Evolutionary conservation across 1,140 invertebrate genomes (phyloP).

Genomic region (Papilio helenus): DNA sequence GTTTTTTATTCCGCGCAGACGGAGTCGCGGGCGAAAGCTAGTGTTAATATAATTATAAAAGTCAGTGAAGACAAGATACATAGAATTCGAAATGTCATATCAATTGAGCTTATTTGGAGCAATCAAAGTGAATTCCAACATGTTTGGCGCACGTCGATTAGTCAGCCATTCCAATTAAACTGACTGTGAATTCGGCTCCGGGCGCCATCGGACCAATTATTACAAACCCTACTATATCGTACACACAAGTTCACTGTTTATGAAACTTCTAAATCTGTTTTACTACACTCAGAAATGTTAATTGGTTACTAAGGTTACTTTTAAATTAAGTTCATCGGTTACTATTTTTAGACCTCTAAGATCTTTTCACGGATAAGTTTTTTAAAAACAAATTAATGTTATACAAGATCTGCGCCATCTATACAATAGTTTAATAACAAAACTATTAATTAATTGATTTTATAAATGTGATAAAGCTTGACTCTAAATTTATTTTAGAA

Average conservation of each 20-base stretch:
- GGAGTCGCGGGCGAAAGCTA: no score
- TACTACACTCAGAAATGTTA: no score
- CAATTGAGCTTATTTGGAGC: conserved; percentile 57
- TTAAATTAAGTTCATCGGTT: no score
- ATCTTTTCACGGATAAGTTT: no score
- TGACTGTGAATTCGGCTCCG: conserved; percentile 54
- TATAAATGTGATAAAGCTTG: no score
- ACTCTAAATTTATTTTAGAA: not conserved
- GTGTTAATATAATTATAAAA: not conserved
- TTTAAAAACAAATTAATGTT: no score
- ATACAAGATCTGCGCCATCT: no score
- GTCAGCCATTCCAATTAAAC: conserved; percentile 59
- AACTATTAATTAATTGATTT: not conserved
- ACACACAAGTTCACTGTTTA: not conserved
- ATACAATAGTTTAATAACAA: no score
- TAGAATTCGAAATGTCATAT: conserved; percentile 38
- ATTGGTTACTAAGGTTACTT: no score
- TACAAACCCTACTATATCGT: conserved; percentile 1
- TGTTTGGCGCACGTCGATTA: conserved; percentile 54
- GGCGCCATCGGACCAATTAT: conserved; percentile 27
- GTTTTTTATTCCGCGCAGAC: no score
- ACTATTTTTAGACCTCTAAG: no score
- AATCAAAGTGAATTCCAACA: conserved; percentile 57
- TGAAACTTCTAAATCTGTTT: not conserved
- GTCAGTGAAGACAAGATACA: not conserved